Evolutionary conservation across 2,888 invertebrate genomes (phyloP), one percentile per base, ranked within the genome.

Genomic region (Apotomis betuletana): DNA sequence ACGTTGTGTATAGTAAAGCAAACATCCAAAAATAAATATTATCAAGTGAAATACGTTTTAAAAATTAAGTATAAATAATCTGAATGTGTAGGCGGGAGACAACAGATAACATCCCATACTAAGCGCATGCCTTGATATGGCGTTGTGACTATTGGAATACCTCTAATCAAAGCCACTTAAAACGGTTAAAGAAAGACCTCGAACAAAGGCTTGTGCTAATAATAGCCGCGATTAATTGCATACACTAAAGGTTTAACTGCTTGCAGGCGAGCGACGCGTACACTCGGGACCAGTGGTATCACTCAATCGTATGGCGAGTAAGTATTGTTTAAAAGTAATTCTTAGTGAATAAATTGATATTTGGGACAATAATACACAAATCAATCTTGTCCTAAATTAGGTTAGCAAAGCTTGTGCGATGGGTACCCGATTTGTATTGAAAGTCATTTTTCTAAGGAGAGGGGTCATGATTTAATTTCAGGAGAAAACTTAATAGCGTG

Each of bases 251-350:
- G 64, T 69, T 75, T 76, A 57, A 58, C 76, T 81, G 77, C 72
- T 91, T 95, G 61, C 94, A 97, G 96, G 96, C 96, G 51, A 96
- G 95, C 81, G 97, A 96, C 83, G 95, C 95, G 58, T 96, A 97
- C 83, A 94, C 96, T n/a, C 92, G 97, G 85, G 96, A 97, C 92
- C 97, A 97, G 87, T 97, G 96, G 96, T 95, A 95, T 77, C 95
- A 96, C 85, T 97, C 97, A 67, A 95, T 97, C 80, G 91, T 95
- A 74, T 97, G 97, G 97, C 95, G 95, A 94, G 96, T 96, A 87
- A 91, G 94, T 83, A 74, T 74, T 74, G 3, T 41, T 6, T 6
- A 6, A 41, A 41, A 41, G 5, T 41, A 41, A 27, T 2, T 27
- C 2, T 27, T 27, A 27, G 27, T 27, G 0, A 27, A 27, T 27